phyloP scores from a whole-genome alignment of 2,113 vertebrate genomes.

The Ramphastos sulfuratus region DNA sequence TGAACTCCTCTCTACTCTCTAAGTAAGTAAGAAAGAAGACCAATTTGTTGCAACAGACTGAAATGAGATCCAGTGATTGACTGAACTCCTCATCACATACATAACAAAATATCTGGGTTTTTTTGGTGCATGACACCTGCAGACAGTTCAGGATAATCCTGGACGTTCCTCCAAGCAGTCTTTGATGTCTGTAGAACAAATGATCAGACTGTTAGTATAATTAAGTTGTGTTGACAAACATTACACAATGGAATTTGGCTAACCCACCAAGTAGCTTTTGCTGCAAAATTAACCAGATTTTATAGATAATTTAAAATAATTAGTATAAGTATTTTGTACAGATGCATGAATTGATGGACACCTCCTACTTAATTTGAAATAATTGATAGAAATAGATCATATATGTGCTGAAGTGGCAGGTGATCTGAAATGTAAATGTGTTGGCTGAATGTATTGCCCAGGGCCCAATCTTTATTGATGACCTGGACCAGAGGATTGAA shows the following conservation, averaged over 20 bases:
- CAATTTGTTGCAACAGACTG: neutral
- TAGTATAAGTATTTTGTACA: neutral
- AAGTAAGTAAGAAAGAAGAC: neutral
- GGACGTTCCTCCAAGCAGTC: neutral
- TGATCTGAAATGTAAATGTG: neutral
- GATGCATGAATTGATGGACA: neutral
- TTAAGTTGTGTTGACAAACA: neutral
- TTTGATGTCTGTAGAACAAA: neutral
- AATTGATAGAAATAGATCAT: neutral
- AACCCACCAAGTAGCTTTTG: neutral
- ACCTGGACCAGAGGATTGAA: too few species aligned
- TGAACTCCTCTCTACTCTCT: neutral
- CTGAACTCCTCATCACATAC: neutral
- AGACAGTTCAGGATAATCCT: neutral
- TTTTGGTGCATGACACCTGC: neutral
- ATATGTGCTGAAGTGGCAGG: neutral
- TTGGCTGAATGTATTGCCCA: neutral
- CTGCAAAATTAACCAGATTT: neutral
- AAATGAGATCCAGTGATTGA: neutral
- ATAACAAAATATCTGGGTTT: neutral
- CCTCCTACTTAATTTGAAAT: neutral
- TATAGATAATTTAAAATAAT: neutral
- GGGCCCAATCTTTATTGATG: too few species aligned
- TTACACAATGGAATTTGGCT: neutral
- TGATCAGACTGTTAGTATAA: neutral